These are phyloP conservation scores for Vidua chalybeata DNA, from an alignment of 2,113 vertebrate genomes.

Conservation along the genomic window DNA sequence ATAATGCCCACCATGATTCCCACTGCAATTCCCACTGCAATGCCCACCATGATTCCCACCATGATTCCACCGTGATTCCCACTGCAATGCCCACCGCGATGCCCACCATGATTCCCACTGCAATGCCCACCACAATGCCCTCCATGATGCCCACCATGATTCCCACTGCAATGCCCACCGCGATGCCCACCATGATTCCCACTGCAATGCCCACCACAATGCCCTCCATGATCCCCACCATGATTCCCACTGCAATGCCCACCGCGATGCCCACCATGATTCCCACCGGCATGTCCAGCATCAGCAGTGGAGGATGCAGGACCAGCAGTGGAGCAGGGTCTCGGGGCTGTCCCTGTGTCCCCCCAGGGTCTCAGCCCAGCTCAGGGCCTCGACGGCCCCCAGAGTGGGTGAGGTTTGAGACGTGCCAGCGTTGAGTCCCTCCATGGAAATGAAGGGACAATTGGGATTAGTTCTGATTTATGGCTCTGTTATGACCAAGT, in stretches of 20 bases:
- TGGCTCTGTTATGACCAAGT: slow-evolving; percentile 72
- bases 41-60: not conserved
- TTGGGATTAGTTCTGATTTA: slow-evolving; percentile 75
- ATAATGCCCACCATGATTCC: too few species aligned
- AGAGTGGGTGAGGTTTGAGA: slow-evolving; percentile 22
- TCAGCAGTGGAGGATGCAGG: not conserved
- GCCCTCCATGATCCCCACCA: fast-evolving
- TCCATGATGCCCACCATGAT: fast-evolving
- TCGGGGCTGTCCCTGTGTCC: not conserved
- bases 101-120: too few species aligned
- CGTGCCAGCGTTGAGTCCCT: not conserved
- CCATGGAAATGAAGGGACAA: slow-evolving; percentile 56
- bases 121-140: not conserved
- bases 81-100: too few species aligned
- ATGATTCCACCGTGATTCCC: not conserved
- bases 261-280: fast-evolving
- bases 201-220: fast-evolving
- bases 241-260: fast-evolving
- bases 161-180: fast-evolving
- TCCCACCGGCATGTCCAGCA: fast-evolving
- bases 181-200: fast-evolving
- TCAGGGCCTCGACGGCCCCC: fast-evolving
- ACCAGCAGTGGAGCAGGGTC: not conserved
- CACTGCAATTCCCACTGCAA: too few species aligned
- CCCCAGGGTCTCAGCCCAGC: not conserved